Conservation (phyloP, 2,797 vertebrate genomes). For the Sebastes elongatus region DNA sequence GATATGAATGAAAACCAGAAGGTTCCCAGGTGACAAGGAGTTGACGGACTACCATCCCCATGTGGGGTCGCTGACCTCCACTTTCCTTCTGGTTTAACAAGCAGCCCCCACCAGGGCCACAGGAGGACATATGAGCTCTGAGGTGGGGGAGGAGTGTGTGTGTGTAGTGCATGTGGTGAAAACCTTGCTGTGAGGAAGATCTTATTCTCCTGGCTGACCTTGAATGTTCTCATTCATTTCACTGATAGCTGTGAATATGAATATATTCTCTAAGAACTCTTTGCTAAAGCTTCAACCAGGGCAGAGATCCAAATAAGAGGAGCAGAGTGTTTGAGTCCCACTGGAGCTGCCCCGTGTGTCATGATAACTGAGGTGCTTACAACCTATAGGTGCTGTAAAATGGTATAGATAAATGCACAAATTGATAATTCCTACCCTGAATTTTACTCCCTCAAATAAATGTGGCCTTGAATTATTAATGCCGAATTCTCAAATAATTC, state of each 20-base stretch:
- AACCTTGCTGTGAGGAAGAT: slow-evolving; percentile 51
- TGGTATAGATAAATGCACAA: background rate
- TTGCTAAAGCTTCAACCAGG: background rate
- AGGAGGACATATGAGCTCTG: slow-evolving; percentile 27
- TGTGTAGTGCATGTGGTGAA: slow-evolving; percentile 38
- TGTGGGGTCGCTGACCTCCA: slow-evolving; percentile 55
- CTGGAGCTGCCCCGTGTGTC: background rate
- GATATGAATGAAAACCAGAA: slow-evolving; percentile 21
- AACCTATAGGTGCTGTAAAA: background rate
- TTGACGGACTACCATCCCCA: slow-evolving; percentile 41
- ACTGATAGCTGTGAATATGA: slow-evolving; percentile 18
- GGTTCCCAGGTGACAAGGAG: slow-evolving; percentile 40
- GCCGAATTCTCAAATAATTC: background rate
- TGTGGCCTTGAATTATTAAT: background rate
- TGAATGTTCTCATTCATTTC: slow-evolving; percentile 50
- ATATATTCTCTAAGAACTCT: background rate
- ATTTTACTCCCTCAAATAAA: background rate
- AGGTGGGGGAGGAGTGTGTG: slow-evolving; percentile 28
- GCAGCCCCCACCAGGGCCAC: slow-evolving; percentile 28
- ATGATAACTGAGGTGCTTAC: background rate
- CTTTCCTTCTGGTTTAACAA: slow-evolving; percentile 64
- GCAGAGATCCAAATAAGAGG: background rate
- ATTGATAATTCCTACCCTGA: background rate
- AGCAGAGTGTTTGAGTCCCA: background rate
- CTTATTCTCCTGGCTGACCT: slow-evolving; percentile 59